A percentile compares a stretch with the other conserved stretches of the same genome.
These are phyloP conservation scores for Acrocephalus scirpaceus DNA, from an alignment of 2,797 vertebrate species.

Conservation along the genomic window DNA sequence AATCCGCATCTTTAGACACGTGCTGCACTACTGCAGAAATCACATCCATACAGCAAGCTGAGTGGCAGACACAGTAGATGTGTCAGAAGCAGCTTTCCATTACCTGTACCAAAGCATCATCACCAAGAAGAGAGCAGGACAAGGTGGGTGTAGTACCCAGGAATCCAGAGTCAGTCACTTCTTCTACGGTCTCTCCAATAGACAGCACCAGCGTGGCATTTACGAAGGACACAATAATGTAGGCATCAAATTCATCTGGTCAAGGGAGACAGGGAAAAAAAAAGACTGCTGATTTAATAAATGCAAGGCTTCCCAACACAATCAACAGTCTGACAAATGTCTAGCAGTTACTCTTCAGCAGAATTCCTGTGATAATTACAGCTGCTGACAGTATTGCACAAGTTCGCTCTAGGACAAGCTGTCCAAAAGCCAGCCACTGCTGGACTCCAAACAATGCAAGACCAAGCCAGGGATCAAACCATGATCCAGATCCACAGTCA, in stretches of 20 bases:
- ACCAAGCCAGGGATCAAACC: background rate
- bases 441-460: background rate
- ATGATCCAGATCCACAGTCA: background rate
- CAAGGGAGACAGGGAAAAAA: constrained; percentile 30
- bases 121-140: constrained; percentile 95
- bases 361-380: constrained; percentile 30
- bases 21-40: background rate
- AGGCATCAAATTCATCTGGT: constrained; percentile 96
- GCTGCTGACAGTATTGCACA: background rate
- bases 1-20: background rate
- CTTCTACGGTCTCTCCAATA: constrained; percentile 97
- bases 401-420: constrained; percentile 37
- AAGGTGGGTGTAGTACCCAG: constrained; percentile 97
- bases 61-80: background rate
- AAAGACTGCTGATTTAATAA: constrained; percentile 16
- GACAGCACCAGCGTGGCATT: constrained; percentile 96
- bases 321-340: background rate
- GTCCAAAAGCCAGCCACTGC: constrained; percentile 10
- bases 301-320: constrained; percentile 16
- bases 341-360: constrained; percentile 47
- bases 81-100: constrained; percentile 1
- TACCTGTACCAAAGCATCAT: constrained; percentile 97
- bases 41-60: fast-evolving
- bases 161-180: constrained; percentile 98
- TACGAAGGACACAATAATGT: constrained; percentile 99